Base-by-base conservation (phyloP, 2,888 invertebrate species). In the Thysanoteuthis rhombus region DNA sequence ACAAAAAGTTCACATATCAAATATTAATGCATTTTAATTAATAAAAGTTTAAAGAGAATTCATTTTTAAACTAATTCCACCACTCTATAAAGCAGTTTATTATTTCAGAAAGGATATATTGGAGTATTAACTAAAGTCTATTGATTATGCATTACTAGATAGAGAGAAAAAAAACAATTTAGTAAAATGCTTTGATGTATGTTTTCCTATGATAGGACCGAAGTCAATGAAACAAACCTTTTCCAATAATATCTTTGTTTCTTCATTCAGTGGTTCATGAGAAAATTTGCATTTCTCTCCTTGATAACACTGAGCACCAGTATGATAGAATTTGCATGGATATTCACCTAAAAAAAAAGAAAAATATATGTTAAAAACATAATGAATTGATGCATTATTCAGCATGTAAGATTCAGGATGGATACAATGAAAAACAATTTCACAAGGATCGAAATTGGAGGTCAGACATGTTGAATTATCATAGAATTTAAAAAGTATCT, bases 281-380 rank as follows among this genome's bases (percentile, higher is more conserved):
- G 99, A 98, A 97, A 99, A 99, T 97, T 99, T 99, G 97, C 99
- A 99, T 94, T 98, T 98, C n/a, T 98, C 98, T n/a, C 97, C 97
- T 89, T 95, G 95, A 94, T 98, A 98, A 97, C 99, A 99, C 93
- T 97, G 96, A 32, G 95, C 95, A 94, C 99, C 99, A 93, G 99
- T 98, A 97, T 99, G 99, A 97, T 98, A 99, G 97, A 98, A 99
- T 97, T 99, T 99, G 97, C 99, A 99, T 38, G 99, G 99, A 97
- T 99, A 99, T 97, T 99, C 99, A 93, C 96, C 95, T 96, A 93
- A 75, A 93, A 94, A 28, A 40, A 39, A 75, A 39, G 58, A 12
- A 47, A 39, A 39, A 16, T 39, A n/a, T n/a, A n/a, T n/a, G n/a
- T n/a, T n/a, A n/a, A n/a, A n/a, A n/a, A n/a, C n/a, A n/a, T n/a